These are phyloP conservation scores for Gryllus bimaculatus DNA, from an alignment of 1,140 invertebrate genomes.

Conservation along the genomic window DNA sequence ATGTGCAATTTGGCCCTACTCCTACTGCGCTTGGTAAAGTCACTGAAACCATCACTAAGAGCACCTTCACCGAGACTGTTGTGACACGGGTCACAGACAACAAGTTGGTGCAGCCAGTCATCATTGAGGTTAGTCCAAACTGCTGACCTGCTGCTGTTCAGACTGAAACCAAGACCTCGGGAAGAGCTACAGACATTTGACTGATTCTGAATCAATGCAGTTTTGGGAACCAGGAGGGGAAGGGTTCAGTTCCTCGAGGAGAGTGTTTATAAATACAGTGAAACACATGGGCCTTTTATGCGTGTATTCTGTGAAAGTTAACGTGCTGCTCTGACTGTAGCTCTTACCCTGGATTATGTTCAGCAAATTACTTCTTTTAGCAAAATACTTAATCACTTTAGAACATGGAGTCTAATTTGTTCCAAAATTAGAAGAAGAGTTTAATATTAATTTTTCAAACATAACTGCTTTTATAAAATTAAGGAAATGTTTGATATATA, in stretches of 20 bases:
- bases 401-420: no score
- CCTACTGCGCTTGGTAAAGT: slow-evolving; percentile 72
- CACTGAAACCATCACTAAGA: slow-evolving; percentile 88
- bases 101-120: slow-evolving; percentile 66
- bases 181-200: not conserved
- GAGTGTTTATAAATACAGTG: not conserved
- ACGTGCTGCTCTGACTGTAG: no score
- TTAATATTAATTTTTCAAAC: no score
- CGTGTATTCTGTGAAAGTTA: no score
- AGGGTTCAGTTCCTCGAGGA: not conserved
- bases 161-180: slow-evolving; percentile 7
- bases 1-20: slow-evolving; percentile 65
- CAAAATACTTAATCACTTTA: no score
- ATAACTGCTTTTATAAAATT: no score
- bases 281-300: no score
- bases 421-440: no score
- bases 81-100: slow-evolving; percentile 88
- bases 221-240: not conserved
- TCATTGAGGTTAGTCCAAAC: slow-evolving; percentile 68
- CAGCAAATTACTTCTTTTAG: no score
- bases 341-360: no score
- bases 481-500: no score
- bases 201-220: not conserved
- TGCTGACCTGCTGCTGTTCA: not conserved
- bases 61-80: slow-evolving; percentile 86